Evolutionary conservation across 2,888 invertebrate genomes (phyloP), one percentile per base, ranked within the genome.

Genomic region (Flabesymbios commensalis): DNA sequence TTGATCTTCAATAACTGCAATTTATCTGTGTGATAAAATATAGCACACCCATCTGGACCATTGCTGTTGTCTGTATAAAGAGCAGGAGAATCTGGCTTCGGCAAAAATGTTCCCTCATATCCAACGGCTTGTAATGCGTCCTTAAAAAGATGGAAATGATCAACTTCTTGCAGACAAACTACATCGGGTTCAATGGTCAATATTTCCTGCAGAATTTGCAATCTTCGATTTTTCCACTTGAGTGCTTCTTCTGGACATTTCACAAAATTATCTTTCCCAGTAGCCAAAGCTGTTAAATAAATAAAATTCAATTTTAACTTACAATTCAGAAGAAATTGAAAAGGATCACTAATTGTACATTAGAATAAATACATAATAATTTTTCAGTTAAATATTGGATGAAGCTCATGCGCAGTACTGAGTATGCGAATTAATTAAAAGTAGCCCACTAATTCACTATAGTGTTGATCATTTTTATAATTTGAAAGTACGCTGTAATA

Each of bases 31-130:
- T 87, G 85, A 78, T 87, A 90, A 80, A 91, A 90, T 54, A 91
- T 85, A 31, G 90, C 90, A 79, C 90, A 91, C 7, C 91, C 90
- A 80, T 91, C 91, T 0, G 90, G 90, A 0, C 91, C 91, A 73
- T 88, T 88, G 75, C 90, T 90, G 67, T 88, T 87, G 64, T 86
- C 85, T 47, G 89, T 86, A 74, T 90, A 89, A 47, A 90, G 83
- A 79, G 90, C 90, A 0, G 90, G 90, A 0, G 90, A 90, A 74
- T 90, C 89, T 0, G 90, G 90, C 80, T 91, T 91, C 0, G 90
- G 89, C 74, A 87, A 87, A 80, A 90, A 90, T 69, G 87, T 84
- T 3, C 90, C 90, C 1, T 41, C 39, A 31, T 59, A 67, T 24
- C 64, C 62, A 7, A 65, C 33, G 2, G 32, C 29, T 7, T 28